Evolutionary conservation across 1,140 invertebrate species (phyloP).

Genomic region (Trissolcus basalis): DNA sequence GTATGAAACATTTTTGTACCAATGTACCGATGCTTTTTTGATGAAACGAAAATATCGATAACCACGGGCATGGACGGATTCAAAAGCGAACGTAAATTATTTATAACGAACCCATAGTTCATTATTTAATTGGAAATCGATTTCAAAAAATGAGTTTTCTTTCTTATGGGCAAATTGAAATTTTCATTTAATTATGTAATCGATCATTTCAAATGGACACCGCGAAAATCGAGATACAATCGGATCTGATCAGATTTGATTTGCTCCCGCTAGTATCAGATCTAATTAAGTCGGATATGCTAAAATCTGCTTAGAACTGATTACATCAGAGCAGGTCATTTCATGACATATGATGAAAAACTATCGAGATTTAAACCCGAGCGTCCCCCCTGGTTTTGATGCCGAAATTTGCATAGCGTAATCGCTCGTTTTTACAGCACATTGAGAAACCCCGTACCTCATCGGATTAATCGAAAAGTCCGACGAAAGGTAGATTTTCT

Average conservation of each 20-base stretch:
- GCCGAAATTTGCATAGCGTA: slow-evolving; percentile 29
- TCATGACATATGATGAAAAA: slow-evolving; percentile 24
- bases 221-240: slow-evolving; percentile 50
- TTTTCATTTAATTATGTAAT: no score
- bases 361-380: background rate
- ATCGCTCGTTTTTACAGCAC: background rate
- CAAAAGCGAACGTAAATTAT: no score
- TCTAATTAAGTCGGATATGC: slow-evolving; percentile 37
- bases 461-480: slow-evolving; percentile 23
- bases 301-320: slow-evolving; percentile 30
- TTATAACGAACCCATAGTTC: no score
- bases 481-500: slow-evolving; percentile 11
- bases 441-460: background rate
- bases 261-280: slow-evolving; percentile 29
- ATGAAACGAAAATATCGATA: no score
- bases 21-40: no score
- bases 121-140: no score
- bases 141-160: no score
- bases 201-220: slow-evolving; percentile 11
- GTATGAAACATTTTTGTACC: no score
- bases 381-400: background rate
- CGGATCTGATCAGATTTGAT: slow-evolving; percentile 43
- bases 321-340: slow-evolving; percentile 28
- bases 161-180: no score
- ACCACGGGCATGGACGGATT: no score